These are phyloP conservation scores for Alviniconcha marisindica DNA, from an alignment of 1,140 invertebrate species.

Conservation along the genomic window DNA sequence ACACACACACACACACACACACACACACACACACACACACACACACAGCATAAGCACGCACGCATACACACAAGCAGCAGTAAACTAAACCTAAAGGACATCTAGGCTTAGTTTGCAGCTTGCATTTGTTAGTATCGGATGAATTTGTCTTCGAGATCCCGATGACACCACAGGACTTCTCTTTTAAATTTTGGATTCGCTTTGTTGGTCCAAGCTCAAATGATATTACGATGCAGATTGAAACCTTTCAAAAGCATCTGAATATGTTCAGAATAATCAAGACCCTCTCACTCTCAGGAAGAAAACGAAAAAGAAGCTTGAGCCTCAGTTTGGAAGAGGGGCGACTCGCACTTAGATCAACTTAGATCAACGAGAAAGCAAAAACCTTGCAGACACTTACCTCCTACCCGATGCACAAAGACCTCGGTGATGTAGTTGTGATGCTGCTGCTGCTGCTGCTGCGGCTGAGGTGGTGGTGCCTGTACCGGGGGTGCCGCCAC, in stretches of 20 bases:
- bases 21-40: background rate
- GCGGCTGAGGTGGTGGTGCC: conserved; percentile 36
- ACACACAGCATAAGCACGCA: background rate
- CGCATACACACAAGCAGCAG: too few relatives aligned
- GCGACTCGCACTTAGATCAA: background rate
- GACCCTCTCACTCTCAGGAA: background rate
- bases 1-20: background rate
- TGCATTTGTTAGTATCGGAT: too few relatives aligned
- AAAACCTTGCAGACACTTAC: conserved; percentile 30
- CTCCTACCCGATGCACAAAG: conserved; percentile 66
- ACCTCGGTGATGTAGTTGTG: conserved; percentile 72
- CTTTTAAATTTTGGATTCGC: too few relatives aligned
- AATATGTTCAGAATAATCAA: too few relatives aligned
- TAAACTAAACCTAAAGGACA: too few relatives aligned
- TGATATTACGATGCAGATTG: too few relatives aligned
- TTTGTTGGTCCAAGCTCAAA: too few relatives aligned
- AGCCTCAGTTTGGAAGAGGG: too few relatives aligned
- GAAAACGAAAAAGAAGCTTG: background rate
- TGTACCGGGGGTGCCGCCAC: conserved; percentile 35
- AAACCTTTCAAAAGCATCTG: too few relatives aligned
- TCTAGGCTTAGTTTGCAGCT: too few relatives aligned
- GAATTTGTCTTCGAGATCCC: too few relatives aligned
- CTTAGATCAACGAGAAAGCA: background rate
- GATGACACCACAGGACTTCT: too few relatives aligned
- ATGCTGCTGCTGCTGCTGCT: conserved; percentile 51